These are phyloP conservation scores for Corydoras sp. DNA, from an alignment of 2,113 vertebrate species.

Conservation along the genomic window DNA sequence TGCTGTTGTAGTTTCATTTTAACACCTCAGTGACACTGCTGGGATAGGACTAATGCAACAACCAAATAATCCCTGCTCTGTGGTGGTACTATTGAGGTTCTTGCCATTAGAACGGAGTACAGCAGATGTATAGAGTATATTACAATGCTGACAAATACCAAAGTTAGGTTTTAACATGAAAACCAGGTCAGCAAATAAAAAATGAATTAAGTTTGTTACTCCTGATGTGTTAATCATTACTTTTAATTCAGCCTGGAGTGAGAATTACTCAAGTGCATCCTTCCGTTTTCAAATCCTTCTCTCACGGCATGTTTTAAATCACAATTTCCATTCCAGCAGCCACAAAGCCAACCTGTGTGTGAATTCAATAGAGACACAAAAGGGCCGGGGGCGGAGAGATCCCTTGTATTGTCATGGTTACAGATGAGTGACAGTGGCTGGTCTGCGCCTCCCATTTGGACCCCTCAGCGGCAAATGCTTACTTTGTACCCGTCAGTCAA, in stretches of 20 bases:
- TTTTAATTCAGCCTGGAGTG: conserved; percentile 43
- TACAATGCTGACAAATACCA: no score
- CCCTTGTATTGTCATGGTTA: conserved; percentile 52
- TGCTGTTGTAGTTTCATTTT: no score
- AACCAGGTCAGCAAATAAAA: not conserved
- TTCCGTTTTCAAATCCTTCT: conserved; percentile 10
- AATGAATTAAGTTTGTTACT: conserved; percentile 43
- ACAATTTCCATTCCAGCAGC: conserved; percentile 30
- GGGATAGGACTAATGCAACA: no score
- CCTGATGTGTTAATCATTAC: conserved; percentile 48
- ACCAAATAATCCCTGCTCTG: no score
- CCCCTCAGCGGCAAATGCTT: conserved; percentile 44
- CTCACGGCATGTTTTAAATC: conserved; percentile 59
- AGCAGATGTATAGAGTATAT: no score
- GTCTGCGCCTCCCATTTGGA: conserved; percentile 35
- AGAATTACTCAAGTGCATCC: conserved; percentile 47
- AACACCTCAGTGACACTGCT: no score
- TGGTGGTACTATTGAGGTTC: no score
- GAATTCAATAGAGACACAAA: conserved; percentile 63
- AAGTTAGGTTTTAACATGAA: no score
- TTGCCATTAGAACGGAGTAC: no score
- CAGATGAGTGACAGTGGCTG: conserved; percentile 61
- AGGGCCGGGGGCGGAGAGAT: conserved; percentile 31
- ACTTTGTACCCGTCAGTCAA: conserved; percentile 67
- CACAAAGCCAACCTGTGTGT: conserved; percentile 46